phyloP scores from a whole-genome alignment of 2,113 vertebrate genomes.

The Alethe diademata region DNA sequence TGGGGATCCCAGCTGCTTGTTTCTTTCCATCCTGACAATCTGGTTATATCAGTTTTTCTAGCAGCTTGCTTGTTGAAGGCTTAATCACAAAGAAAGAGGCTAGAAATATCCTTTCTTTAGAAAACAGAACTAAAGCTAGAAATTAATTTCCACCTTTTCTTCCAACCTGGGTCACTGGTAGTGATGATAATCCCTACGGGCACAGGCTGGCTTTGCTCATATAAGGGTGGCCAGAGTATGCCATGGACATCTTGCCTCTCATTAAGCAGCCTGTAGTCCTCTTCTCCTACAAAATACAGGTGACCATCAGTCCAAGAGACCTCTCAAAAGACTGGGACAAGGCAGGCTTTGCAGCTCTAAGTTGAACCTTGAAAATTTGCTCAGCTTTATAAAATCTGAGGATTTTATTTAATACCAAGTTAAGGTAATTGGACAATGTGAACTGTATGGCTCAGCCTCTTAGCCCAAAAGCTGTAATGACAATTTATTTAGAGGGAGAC shows the following conservation, averaged over 20 bases:
- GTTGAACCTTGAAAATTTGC: neutral
- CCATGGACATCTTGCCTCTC: neutral
- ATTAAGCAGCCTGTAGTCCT: neutral
- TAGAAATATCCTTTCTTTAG: conserved; percentile 22
- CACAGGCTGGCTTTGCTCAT: neutral
- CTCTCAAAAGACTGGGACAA: neutral
- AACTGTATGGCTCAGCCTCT: neutral
- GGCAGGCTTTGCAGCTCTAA: neutral
- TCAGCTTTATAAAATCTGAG: neutral
- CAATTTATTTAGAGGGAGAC: neutral
- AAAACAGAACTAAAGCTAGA: conserved; percentile 9
- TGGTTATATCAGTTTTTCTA: conserved; percentile 63
- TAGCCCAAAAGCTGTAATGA: neutral
- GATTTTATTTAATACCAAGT: neutral
- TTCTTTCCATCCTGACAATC: conserved; percentile 56
- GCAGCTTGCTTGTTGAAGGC: neutral
- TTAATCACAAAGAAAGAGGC: conserved; percentile 44
- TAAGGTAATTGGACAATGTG: neutral
- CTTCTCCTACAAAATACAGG: neutral
- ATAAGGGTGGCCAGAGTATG: neutral
- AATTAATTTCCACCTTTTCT: neutral
- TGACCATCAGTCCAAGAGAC: neutral
- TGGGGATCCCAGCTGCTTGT: conserved; percentile 64
- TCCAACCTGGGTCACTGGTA: neutral
- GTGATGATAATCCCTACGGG: too few relatives aligned